Conservation (phyloP, 2,888 invertebrate species). For the Microctonus hyperodae region DNA sequence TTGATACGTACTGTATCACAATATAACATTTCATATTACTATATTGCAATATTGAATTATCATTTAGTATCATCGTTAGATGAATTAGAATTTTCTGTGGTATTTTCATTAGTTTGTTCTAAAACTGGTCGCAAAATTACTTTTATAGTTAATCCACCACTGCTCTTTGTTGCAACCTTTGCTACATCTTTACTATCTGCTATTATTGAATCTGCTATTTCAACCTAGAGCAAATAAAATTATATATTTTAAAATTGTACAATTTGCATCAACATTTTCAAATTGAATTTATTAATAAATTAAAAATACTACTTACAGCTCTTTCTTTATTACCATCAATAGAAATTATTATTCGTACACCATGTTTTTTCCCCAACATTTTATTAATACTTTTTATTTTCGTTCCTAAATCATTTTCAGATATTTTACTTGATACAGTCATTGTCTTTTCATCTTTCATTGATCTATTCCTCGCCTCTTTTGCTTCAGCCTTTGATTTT, state of each 20-base stretch:
- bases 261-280: not conserved
- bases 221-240: slow-evolving; percentile 4
- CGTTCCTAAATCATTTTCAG: slow-evolving; percentile 55
- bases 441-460: slow-evolving; percentile 53
- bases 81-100: not conserved
- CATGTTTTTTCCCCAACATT: slow-evolving; percentile 53
- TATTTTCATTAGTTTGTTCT: slow-evolving; percentile 4
- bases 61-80: not conserved
- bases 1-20: too few species aligned
- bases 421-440: slow-evolving; percentile 54
- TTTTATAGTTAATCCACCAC: not conserved
- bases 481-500: slow-evolving; percentile 40
- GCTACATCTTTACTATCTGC: slow-evolving; percentile 14
- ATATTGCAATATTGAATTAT: not conserved
- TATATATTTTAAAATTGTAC: not conserved
- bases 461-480: slow-evolving; percentile 17
- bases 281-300: not conserved
- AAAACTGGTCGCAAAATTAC: slow-evolving; percentile 22
- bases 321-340: slow-evolving; percentile 39
- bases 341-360: slow-evolving; percentile 52
- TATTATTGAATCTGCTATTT: slow-evolving; percentile 8
- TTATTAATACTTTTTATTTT: slow-evolving; percentile 57
- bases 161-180: not conserved
- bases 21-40: not conserved
- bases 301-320: slow-evolving; percentile 41